Base-by-base conservation (phyloP, 2,888 invertebrate genomes). In the Coenonympha arcania region DNA sequence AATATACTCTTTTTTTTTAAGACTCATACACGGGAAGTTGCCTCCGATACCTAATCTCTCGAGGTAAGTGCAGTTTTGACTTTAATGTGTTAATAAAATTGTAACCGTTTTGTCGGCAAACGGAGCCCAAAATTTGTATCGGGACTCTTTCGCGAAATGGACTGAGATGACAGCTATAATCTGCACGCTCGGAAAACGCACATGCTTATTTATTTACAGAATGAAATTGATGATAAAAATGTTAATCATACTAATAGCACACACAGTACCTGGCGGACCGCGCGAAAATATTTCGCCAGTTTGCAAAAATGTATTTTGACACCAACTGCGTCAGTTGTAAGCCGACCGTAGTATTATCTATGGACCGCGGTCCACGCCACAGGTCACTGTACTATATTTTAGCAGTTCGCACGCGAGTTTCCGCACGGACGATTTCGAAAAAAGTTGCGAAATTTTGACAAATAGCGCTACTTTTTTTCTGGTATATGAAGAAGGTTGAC, bases 61-160 rank as follows among this genome's bases (percentile, higher is more conserved):
- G 69, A 69, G 71, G 79, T 82, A 82, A 82, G 75, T 84, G 84
- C 84, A 79, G 80, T 82, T 83, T 81, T 83, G 80, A 83, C 81
- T 84, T 82, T 81, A 80, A 85, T 81, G 84, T 84, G 83, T 83
- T 82, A 83, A 84, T 85, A 82, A 83, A 84, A 82, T 72, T 79
- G 81, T 82, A 79, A 79, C 68, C 80, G 76, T 83, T 83, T 82
- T 81, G 82, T 80, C 78, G 74, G 76, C 75, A 59, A 72, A 79
- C 70, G 63, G 63, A 64, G 62, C 24, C 58, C 56, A 54, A 61
- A 58, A 64, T 64, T 66, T 63, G 65, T 69, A 68, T 71, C 62
- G 62, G 69, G 69, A 71, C 70, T 66, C 63, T 61, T 61, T 64
- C 58, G 50, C 45, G 52, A 16, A 59, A 40, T 40, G 41, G 49